These are phyloP conservation scores for Zaprionus ghesquierei DNA, from an alignment of 1,140 invertebrate genomes.

Conservation along the genomic window DNA sequence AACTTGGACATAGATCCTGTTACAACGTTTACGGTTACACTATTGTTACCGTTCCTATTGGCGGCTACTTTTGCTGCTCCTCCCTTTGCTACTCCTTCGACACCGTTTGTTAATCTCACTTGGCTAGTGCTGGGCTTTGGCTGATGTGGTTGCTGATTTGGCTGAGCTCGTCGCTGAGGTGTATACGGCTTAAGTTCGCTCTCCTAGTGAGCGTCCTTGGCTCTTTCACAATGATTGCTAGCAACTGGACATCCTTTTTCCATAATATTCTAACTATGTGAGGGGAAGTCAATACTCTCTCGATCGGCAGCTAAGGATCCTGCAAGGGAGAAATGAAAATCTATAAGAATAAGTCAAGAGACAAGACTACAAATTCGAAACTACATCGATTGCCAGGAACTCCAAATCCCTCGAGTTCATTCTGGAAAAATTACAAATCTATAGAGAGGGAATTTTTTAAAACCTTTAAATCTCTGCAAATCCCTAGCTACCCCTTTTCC, in stretches of 20 bases:
- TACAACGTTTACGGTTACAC: slow-evolving; percentile 2
- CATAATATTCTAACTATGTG: slow-evolving; percentile 60
- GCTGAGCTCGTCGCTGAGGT: slow-evolving; percentile 6
- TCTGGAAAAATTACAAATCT: background rate
- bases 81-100: slow-evolving; percentile 7
- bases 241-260: slow-evolving; percentile 71
- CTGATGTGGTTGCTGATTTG: slow-evolving; percentile 6
- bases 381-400: background rate
- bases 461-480: background rate
- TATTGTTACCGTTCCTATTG: slow-evolving; percentile 10
- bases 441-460: background rate
- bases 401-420: background rate
- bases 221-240: slow-evolving; percentile 54
- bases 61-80: slow-evolving; percentile 7
- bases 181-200: slow-evolving; percentile 11
- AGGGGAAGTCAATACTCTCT: slow-evolving; percentile 8
- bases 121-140: slow-evolving; percentile 59
- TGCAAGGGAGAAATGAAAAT: slow-evolving; percentile 30
- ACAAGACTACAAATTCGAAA: background rate
- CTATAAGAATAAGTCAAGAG: background rate
- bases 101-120: background rate
- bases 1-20: slow-evolving; percentile 72
- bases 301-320: slow-evolving; percentile 15
- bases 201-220: slow-evolving; percentile 48
- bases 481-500: background rate